Evolutionary conservation across 92 coral and sea anemone species (phyloP).

Genomic region (Palythoa heliodiscus): DNA sequence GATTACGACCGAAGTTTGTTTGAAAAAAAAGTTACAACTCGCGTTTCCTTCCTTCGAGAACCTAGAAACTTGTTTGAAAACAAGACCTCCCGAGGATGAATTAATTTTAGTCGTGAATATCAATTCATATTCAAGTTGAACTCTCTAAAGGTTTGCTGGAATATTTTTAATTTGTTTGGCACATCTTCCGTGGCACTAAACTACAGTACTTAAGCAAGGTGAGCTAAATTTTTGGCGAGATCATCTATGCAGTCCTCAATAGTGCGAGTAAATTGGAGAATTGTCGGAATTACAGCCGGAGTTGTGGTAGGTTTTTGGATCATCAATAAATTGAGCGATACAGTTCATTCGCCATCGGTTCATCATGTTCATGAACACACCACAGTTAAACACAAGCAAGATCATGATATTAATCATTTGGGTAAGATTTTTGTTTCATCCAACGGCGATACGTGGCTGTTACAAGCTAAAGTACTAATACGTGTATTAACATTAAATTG

Average conservation of each 20-base stretch:
- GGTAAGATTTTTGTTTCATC: background rate
- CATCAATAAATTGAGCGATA: constrained; percentile 26
- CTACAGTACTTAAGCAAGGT: constrained; percentile 1
- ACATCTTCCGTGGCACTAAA: background rate
- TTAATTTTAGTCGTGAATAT: too few species aligned
- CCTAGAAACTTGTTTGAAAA: too few species aligned
- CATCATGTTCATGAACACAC: background rate
- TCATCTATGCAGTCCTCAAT: constrained; percentile 17
- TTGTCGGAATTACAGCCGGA: constrained; percentile 18
- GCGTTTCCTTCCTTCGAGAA: background rate
- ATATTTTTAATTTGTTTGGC: background rate
- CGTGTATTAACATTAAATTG: too few species aligned
- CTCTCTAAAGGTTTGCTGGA: too few species aligned
- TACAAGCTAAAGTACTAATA: too few species aligned
- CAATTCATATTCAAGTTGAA: too few species aligned
- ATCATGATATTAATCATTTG: background rate
- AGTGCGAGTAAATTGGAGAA: constrained; percentile 20
- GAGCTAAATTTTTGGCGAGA: background rate
- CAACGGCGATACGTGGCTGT: too few species aligned
- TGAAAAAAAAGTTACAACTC: too few species aligned
- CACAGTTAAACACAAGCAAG: background rate
- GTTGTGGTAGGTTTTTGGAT: constrained; percentile 38
- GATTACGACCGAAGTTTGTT: background rate
- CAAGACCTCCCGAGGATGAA: too few species aligned
- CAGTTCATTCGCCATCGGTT: background rate